These are phyloP conservation scores for Lepidurus couesii DNA, from an alignment of 1,140 invertebrate genomes.

Conservation along the genomic window DNA sequence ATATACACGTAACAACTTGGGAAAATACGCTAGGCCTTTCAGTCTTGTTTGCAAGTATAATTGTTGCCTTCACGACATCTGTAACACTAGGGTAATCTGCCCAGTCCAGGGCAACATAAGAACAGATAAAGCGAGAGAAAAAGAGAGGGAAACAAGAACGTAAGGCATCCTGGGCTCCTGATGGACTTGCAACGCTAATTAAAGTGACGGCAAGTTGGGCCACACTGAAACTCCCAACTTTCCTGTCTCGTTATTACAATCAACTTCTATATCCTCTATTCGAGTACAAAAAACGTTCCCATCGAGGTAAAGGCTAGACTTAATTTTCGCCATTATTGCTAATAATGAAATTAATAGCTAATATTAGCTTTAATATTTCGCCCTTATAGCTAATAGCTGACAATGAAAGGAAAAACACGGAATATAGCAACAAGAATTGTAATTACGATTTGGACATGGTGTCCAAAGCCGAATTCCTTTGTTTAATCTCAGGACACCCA, in stretches of 20 bases:
- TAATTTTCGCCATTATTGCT: no score
- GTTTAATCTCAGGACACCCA: not conserved
- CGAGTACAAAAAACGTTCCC: not conserved
- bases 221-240: not conserved
- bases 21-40: no score
- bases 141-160: not conserved
- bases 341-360: not conserved
- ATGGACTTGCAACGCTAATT: not conserved
- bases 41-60: not conserved
- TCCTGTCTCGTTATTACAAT: not conserved
- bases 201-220: not conserved
- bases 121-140: not conserved
- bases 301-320: no score
- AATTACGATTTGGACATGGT: constrained; percentile 12
- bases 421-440: not conserved
- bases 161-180: not conserved
- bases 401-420: not conserved
- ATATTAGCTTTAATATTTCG: no score
- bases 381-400: not conserved
- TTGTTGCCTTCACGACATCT: not conserved
- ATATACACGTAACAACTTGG: no score
- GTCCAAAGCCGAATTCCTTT: not conserved
- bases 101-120: not conserved
- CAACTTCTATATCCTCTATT: not conserved
- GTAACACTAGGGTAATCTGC: not conserved